Percentiles rank a stretch among this genome's conserved stretches.
These are phyloP conservation scores for Megalops atlanticus DNA, from an alignment of 2,113 vertebrate genomes.

Conservation along the genomic window DNA sequence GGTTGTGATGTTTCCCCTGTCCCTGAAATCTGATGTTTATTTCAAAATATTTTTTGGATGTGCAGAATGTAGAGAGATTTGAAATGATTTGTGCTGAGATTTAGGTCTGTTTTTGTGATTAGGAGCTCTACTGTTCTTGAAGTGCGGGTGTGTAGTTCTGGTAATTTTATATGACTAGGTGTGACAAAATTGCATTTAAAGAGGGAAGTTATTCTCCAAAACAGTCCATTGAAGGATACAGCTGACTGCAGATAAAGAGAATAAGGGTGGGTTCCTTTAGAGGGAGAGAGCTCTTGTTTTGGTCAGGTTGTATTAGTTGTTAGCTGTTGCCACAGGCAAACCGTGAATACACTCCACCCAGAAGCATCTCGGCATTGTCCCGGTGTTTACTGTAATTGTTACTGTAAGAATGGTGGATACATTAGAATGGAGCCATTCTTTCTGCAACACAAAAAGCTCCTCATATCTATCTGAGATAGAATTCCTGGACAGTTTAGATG, in stretches of 20 bases:
- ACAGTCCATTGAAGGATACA: background rate
- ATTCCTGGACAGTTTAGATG: background rate
- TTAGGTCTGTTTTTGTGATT: too few relatives aligned
- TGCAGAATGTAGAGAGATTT: background rate
- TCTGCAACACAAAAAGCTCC: background rate
- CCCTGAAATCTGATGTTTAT: background rate
- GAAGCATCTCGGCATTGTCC: constrained; percentile 17
- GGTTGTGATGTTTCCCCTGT: background rate
- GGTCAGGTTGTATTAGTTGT: background rate
- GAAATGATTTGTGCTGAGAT: too few relatives aligned
- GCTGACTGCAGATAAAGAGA: background rate
- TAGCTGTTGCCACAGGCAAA: constrained; percentile 26
- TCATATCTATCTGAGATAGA: background rate
- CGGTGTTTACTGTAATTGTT: constrained; percentile 20
- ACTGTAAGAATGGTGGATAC: background rate
- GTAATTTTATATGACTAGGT: background rate
- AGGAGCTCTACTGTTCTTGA: too few relatives aligned
- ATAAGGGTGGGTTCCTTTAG: background rate
- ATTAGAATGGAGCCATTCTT: background rate
- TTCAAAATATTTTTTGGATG: background rate
- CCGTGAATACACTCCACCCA: constrained; percentile 26
- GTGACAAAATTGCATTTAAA: background rate
- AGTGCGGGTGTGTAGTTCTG: too few relatives aligned
- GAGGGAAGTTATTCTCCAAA: background rate
- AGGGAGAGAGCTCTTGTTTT: background rate